Evolutionary conservation across 2,113 vertebrate species (phyloP).

Genomic region (Calyptomena viridis): DNA sequence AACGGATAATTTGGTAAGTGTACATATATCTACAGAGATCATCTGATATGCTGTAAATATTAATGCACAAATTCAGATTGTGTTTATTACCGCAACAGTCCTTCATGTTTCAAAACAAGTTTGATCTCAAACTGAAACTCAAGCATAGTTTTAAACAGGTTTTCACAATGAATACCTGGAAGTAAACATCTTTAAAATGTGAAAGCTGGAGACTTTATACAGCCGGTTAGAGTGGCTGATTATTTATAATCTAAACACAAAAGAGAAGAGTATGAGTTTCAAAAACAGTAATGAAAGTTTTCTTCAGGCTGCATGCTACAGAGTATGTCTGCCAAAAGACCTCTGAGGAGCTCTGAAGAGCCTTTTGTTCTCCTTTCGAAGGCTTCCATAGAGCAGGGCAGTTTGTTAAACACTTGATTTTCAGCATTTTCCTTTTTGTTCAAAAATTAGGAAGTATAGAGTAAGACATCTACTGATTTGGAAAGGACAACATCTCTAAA

Average conservation of each 20-base stretch:
- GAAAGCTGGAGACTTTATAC: not conserved
- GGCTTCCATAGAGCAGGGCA: not conserved
- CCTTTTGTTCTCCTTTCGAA: conserved; percentile 15
- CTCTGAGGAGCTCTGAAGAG: conserved; percentile 32
- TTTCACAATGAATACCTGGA: not conserved
- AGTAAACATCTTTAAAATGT: not conserved
- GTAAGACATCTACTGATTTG: not conserved
- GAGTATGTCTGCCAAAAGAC: not conserved
- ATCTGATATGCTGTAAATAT: not conserved
- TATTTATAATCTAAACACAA: not conserved
- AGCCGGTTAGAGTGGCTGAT: not conserved
- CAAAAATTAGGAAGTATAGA: not conserved
- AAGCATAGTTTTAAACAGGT: not conserved
- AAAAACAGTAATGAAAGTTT: conserved; percentile 14
- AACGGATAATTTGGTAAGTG: not conserved
- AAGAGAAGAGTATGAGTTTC: not conserved
- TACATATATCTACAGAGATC: not conserved
- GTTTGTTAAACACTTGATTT: not conserved
- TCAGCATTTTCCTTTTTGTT: not conserved
- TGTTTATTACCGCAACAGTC: not conserved
- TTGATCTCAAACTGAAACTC: not conserved
- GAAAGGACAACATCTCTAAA: not conserved
- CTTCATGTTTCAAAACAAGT: not conserved
- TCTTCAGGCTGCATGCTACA: not conserved
- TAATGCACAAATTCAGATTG: not conserved